phyloP scores from a whole-genome alignment of 1,140 invertebrate genomes.

The Zaprionus vittiger region DNA sequence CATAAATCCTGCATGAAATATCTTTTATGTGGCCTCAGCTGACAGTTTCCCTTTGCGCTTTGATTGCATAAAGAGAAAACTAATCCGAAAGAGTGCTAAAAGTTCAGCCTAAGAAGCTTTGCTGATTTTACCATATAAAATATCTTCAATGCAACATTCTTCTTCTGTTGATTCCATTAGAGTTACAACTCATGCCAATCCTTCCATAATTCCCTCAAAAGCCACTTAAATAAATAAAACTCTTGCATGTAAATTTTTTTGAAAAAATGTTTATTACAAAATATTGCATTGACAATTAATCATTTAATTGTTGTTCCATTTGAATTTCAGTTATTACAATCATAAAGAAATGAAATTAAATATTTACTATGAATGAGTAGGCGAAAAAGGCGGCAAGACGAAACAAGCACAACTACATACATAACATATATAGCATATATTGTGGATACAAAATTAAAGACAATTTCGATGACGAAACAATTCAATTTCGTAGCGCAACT shows the following conservation, averaged over 20 bases:
- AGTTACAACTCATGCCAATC: too few relatives aligned
- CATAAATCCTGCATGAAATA: slow-evolving; percentile 15
- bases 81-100: neutral
- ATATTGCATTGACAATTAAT: slow-evolving; percentile 78
- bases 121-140: neutral
- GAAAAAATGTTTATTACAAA: slow-evolving; percentile 72
- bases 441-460: neutral
- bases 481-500: slow-evolving; percentile 47
- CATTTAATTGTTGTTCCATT: slow-evolving; percentile 56
- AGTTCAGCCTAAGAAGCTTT: neutral
- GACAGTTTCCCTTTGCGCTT: neutral
- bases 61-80: neutral
- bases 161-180: too few relatives aligned
- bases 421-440: neutral
- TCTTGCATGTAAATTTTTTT: slow-evolving; percentile 18
- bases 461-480: slow-evolving; percentile 4
- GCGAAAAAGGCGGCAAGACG: slow-evolving; percentile 16
- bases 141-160: too few relatives aligned
- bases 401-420: slow-evolving; percentile 18
- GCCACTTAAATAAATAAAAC: neutral
- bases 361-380: slow-evolving; percentile 66
- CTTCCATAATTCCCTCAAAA: neutral
- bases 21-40: neutral
- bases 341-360: slow-evolving; percentile 50
- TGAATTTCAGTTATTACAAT: slow-evolving; percentile 59